Base-by-base conservation (phyloP, 2,797 vertebrate species). In the Erpetoichthys calabaricus region DNA sequence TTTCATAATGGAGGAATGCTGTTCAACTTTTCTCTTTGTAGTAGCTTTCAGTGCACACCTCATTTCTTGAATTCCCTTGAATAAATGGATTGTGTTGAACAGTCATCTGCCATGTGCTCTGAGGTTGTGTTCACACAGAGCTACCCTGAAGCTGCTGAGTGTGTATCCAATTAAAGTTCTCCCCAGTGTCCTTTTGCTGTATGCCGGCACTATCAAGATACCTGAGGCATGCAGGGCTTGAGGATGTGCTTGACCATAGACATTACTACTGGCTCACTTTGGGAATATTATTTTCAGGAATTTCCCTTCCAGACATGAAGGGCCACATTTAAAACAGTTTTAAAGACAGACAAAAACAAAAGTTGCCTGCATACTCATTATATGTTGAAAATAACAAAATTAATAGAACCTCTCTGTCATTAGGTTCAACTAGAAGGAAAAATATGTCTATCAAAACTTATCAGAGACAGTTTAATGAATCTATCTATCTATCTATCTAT, bases 171-270 rank as follows among this genome's bases (percentile, higher is more conserved):
- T 86, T 86, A 86, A 77, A 79, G 70, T 71, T 73, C 75, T 86
- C 83, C 82, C 83, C 74, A 76, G 80, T 81, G 84, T 73, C 80
- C 85, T 81, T 83, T 86, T 84, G 83, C 83, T 86, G 81, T 86
- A 75, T 81, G 79, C 78, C 73, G 70, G 77, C 78, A 78, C 81
- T 73, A 76, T 83, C 79, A 77, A 51, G 50, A 25, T 51, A 51
- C 50, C 50, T 51, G 50, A 51, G 50, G 50, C 50, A 51, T 51
- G 50, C 50, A 51, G 50, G 41, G 50, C 50, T 51, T 51, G n/a
- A 51, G 50, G 50, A 51, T 25, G 41, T 51, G 50, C 50, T 51
- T 51, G 50, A 51, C 9, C 41, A 51, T 25, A n/a, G 50, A 51
- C 50, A 51, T 51, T 25, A 51, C 50, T 5, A 51, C 50, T 51